These are phyloP conservation scores for Ooceraea biroi DNA, from an alignment of 1,140 invertebrate species.

Conservation along the genomic window DNA sequence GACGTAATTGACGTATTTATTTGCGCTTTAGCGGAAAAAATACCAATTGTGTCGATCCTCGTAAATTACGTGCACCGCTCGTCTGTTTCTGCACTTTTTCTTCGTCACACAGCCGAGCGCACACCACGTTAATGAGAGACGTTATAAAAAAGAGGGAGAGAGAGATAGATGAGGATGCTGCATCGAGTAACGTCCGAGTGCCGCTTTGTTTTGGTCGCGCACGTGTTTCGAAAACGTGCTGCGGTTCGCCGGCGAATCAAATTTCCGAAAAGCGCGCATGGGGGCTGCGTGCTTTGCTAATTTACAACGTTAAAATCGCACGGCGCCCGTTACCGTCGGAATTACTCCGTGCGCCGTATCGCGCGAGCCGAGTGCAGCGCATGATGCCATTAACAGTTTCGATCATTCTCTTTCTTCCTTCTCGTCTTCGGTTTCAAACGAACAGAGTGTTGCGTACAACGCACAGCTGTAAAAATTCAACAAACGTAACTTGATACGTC, in stretches of 20 bases:
- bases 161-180: too few relatives aligned
- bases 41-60: too few relatives aligned
- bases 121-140: too few relatives aligned
- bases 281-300: conserved; percentile 9
- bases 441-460: not conserved
- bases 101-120: too few relatives aligned
- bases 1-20: too few relatives aligned
- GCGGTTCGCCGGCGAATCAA: conserved; percentile 28
- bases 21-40: too few relatives aligned
- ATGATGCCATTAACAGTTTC: not conserved
- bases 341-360: not conserved
- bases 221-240: conserved; percentile 52
- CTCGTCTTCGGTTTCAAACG: not conserved
- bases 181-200: not conserved
- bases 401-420: not conserved
- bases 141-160: not conserved
- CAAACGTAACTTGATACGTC: too few relatives aligned
- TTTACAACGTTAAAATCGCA: conserved; percentile 16
- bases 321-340: not conserved
- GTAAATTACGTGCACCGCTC: too few relatives aligned
- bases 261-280: conserved; percentile 12
- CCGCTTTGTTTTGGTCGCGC: conserved; percentile 41
- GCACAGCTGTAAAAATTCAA: too few relatives aligned
- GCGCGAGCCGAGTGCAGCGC: not conserved
- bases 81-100: too few relatives aligned